phyloP scores from a whole-genome alignment of 2,888 invertebrate species.

The Rhimphoctona megacephalus region DNA sequence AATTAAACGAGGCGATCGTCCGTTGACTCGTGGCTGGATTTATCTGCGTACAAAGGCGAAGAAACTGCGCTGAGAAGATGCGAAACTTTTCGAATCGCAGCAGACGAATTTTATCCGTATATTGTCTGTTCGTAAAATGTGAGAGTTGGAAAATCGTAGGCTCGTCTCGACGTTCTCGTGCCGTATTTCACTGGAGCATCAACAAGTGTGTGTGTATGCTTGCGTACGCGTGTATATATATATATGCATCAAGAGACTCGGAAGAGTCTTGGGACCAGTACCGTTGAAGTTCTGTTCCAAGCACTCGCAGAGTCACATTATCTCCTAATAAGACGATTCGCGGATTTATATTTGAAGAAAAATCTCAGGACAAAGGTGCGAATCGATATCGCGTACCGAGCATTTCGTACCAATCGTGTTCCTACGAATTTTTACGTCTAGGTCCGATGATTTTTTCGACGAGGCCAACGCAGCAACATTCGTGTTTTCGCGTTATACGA shows the following conservation, averaged over 20 bases:
- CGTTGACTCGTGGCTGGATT: slow-evolving; percentile 44
- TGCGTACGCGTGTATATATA: no score
- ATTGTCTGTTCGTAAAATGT: not conserved
- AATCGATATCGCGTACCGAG: not conserved
- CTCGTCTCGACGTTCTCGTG: not conserved
- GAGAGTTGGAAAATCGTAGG: not conserved
- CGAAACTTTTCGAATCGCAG: slow-evolving; percentile 25
- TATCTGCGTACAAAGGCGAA: slow-evolving; percentile 27
- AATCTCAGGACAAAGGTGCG: not conserved
- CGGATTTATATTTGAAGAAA: not conserved
- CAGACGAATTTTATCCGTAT: slow-evolving; percentile 27
- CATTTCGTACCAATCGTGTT: not conserved
- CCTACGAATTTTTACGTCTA: not conserved
- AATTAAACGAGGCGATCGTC: slow-evolving; percentile 9
- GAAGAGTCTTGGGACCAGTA: no score
- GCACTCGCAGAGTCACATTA: no score
- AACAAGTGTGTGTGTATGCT: not conserved
- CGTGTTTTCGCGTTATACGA: not conserved
- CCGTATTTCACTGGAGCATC: not conserved
- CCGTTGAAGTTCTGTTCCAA: no score
- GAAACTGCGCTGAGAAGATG: slow-evolving; percentile 51
- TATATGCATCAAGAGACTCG: no score
- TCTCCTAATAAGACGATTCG: no score
- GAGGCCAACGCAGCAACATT: not conserved
- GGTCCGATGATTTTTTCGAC: not conserved